Conservation (phyloP, 2,888 invertebrate genomes). For the Allophyes oxyacanthae region DNA sequence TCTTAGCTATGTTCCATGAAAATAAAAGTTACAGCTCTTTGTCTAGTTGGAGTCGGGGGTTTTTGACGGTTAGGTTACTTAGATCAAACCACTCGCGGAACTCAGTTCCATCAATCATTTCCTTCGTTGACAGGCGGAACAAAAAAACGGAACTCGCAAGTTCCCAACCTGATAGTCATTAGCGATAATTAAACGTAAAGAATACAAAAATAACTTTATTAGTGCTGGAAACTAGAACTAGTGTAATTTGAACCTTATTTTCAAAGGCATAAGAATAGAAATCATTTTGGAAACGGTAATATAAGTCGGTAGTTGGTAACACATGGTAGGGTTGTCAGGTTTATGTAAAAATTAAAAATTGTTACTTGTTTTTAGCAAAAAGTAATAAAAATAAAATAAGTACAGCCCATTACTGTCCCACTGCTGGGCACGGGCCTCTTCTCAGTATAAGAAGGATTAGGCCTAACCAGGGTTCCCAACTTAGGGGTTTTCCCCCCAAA, state of each 20-base stretch:
- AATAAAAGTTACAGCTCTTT: too few relatives aligned
- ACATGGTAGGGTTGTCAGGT: slow-evolving; percentile 44
- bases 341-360: neutral
- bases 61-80: too few relatives aligned
- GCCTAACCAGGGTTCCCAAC: too few relatives aligned
- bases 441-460: too few relatives aligned
- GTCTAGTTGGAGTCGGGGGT: too few relatives aligned
- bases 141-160: slow-evolving; percentile 55
- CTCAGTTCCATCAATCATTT: slow-evolving; percentile 52
- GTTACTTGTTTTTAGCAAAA: too few relatives aligned
- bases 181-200: slow-evolving; percentile 61
- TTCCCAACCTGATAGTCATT: slow-evolving; percentile 57
- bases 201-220: slow-evolving; percentile 25
- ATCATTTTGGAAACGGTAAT: slow-evolving; percentile 5
- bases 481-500: too few relatives aligned
- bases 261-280: neutral
- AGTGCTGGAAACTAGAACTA: neutral
- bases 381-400: too few relatives aligned
- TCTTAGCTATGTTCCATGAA: too few relatives aligned
- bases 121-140: slow-evolving; percentile 57
- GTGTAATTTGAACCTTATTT: slow-evolving; percentile 25
- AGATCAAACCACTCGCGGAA: slow-evolving; percentile 40
- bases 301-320: slow-evolving; percentile 4
- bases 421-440: too few relatives aligned
- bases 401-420: too few relatives aligned